phyloP scores from a whole-genome alignment of 1,140 invertebrate genomes.

The Alviniconcha marisindica region DNA sequence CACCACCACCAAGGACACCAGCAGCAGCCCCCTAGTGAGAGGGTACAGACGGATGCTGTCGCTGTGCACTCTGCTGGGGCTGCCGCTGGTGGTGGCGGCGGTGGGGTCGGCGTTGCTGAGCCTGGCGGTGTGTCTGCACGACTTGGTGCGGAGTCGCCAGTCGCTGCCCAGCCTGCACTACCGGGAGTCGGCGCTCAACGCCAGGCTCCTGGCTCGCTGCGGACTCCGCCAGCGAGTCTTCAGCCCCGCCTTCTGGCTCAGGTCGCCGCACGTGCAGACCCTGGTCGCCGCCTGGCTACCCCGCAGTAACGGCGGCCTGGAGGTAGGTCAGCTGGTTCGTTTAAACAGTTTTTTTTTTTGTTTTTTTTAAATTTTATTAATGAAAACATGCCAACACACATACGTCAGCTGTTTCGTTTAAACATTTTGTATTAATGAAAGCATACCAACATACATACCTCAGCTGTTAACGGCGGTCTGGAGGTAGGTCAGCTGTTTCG shows the following conservation, averaged over 20 bases:
- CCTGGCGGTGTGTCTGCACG: constrained; percentile 41
- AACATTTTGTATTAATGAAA: no score
- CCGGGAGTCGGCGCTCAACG: constrained; percentile 57
- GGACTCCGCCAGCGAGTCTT: constrained; percentile 51
- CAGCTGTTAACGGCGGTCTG: not conserved
- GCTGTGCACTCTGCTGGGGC: constrained; percentile 26
- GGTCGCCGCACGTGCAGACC: constrained; percentile 61
- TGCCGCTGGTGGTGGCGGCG: constrained; percentile 38
- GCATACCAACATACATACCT: no score
- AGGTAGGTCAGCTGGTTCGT: no score
- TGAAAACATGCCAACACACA: no score
- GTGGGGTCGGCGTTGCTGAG: constrained; percentile 45
- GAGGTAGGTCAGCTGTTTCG: constrained; percentile 1
- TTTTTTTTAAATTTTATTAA: no score
- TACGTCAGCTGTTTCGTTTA: no score
- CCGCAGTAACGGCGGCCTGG: constrained; percentile 15
- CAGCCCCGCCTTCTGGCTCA: constrained; percentile 49
- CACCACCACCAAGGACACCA: not conserved
- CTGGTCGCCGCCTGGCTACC: constrained; percentile 46
- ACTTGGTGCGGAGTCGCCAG: constrained; percentile 35
- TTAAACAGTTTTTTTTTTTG: no score
- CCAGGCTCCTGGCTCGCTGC: constrained; percentile 51
- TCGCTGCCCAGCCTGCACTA: constrained; percentile 54
- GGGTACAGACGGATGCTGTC: constrained; percentile 40
- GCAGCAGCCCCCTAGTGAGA: no score